Percentiles rank a stretch among this genome's conserved stretches.
Conservation (phyloP, 2,113 vertebrate species). For the Recurvirostra avosetta region DNA sequence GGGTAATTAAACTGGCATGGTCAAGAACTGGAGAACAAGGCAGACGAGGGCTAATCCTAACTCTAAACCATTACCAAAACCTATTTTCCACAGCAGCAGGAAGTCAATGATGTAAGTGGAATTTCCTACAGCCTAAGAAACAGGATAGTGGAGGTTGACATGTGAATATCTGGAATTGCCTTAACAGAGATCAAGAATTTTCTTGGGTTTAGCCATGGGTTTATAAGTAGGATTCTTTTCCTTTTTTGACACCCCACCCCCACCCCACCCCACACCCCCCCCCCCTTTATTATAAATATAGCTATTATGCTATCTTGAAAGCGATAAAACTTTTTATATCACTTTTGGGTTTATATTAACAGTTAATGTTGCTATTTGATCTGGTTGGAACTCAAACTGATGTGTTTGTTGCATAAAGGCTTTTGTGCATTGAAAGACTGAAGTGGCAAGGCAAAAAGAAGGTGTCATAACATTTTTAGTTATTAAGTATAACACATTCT, state of each 20-base stretch:
- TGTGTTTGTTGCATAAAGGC: neutral
- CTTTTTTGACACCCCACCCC: neutral
- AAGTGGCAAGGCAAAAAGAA: neutral
- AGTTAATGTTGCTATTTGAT: neutral
- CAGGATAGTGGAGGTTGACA: slow-evolving; percentile 3
- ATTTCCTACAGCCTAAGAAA: slow-evolving; percentile 44
- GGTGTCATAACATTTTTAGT: neutral
- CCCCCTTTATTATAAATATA: neutral
- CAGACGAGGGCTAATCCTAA: neutral
- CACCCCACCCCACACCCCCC: no score
- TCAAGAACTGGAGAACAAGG: neutral
- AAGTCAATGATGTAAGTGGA: slow-evolving; percentile 43
- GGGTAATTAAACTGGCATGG: neutral
- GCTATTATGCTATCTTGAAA: neutral
- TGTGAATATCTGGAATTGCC: slow-evolving; percentile 25
- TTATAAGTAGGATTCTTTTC: neutral
- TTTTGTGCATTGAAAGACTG: neutral
- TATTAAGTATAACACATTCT: neutral
- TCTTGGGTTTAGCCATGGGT: neutral
- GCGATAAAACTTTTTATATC: neutral
- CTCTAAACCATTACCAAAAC: neutral
- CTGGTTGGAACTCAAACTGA: neutral
- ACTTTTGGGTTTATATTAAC: neutral
- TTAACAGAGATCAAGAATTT: neutral
- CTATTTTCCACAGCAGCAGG: slow-evolving; percentile 20